Evolutionary conservation across 2,797 vertebrate genomes (phyloP).

Genomic region (Erpetoichthys calabaricus): DNA sequence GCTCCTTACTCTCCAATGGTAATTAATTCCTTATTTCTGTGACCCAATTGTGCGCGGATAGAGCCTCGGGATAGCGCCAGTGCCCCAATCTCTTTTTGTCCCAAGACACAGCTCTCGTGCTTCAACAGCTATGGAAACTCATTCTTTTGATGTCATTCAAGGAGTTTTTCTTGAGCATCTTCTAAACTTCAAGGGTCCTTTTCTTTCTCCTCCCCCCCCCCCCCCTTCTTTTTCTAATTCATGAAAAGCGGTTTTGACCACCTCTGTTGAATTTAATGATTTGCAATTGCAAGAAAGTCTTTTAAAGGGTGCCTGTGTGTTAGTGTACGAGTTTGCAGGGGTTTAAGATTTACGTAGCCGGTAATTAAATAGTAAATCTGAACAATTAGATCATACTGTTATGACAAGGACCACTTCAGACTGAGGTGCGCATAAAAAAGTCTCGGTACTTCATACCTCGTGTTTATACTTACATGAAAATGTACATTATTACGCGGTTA

Average conservation of each 20-base stretch:
- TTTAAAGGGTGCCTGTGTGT: conserved; percentile 26
- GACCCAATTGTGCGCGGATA: conserved; percentile 65
- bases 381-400: no score
- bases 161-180: conserved; percentile 64
- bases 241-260: conserved; percentile 59
- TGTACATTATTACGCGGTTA: no score
- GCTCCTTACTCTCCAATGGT: conserved; percentile 65
- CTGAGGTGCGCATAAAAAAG: no score
- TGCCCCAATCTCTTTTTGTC: conserved; percentile 54
- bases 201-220: conserved; percentile 34
- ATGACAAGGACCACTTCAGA: no score
- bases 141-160: conserved; percentile 70
- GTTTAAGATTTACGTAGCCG: conserved; percentile 1
- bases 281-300: conserved; percentile 41
- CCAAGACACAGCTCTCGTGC: conserved; percentile 56
- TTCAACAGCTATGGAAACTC: conserved; percentile 63
- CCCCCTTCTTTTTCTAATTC: conserved; percentile 16
- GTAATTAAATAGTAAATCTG: no score
- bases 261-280: conserved; percentile 65
- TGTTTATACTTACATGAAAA: no score
- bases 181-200: conserved; percentile 66
- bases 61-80: conserved; percentile 52
- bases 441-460: no score
- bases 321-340: conserved; percentile 20
- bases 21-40: conserved; percentile 72